A percentile compares a stretch with the other conserved stretches of the same genome.
These are phyloP conservation scores for Caenorhabditis wallacei DNA, from an alignment of 2,888 invertebrate species.

Conservation along the genomic window DNA sequence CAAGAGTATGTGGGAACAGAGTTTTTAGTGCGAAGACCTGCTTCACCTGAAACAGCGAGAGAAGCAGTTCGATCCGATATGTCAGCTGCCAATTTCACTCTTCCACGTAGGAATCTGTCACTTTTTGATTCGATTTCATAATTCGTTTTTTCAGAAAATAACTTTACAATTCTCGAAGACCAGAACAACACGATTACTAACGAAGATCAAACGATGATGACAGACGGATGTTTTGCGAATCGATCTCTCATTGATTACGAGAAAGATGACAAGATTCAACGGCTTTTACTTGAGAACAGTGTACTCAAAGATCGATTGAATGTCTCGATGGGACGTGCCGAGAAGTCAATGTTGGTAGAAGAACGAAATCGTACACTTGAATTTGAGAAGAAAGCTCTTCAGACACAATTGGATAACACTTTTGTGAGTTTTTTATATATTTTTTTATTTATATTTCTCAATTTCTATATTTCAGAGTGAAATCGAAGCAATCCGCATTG, in stretches of 20 bases:
- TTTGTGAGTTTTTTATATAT: constrained; percentile 38
- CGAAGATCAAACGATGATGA: constrained; percentile 56
- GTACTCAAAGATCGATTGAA: constrained; percentile 60
- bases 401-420: constrained; percentile 51
- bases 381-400: constrained; percentile 50
- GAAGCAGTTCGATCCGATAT: constrained; percentile 21
- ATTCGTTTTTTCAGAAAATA: constrained; percentile 3
- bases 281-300: constrained; percentile 61
- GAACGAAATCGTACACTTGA: constrained; percentile 54
- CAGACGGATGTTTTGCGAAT: constrained; percentile 48
- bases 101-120: constrained; percentile 19
- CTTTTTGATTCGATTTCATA: background rate
- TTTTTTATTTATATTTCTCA: too few species aligned
- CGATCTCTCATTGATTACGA: constrained; percentile 56
- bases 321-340: constrained; percentile 55
- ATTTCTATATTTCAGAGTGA: constrained; percentile 53
- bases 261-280: constrained; percentile 66
- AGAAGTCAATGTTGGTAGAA: constrained; percentile 60
- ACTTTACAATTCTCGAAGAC: constrained; percentile 38
- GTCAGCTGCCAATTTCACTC: constrained; percentile 30
- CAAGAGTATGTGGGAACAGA: constrained; percentile 42
- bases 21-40: constrained; percentile 5
- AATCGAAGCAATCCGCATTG: constrained; percentile 61
- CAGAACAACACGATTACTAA: constrained; percentile 16
- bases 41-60: background rate